Evolutionary conservation across 2,113 vertebrate genomes (phyloP), one percentile per base, ranked within the genome.

Genomic region (Arvicanthis niloticus): DNA sequence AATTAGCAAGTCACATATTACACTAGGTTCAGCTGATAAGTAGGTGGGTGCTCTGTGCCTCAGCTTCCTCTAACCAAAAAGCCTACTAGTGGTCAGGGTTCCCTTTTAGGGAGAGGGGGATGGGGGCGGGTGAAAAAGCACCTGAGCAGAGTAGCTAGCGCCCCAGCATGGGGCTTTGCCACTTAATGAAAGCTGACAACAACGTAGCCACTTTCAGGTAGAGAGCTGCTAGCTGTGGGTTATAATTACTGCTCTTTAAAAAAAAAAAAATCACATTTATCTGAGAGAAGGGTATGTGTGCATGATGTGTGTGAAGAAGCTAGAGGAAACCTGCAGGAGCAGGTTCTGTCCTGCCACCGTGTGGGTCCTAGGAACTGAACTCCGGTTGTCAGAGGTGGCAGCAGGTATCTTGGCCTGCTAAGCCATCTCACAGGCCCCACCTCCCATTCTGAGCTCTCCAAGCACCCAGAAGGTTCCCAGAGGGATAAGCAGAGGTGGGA

Each of bases 381-480:
- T 62, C 81, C 9, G 15, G 60, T 34, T 48, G 2, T 34, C 40
- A 31, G 29, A 34, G 13, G 31, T 48, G 29, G 9, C 84, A 86
- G 62, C 9, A 65, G 62, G 84, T 22, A 65, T 31, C 82, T 45
- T 31, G 16, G 40, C 60, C 29, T 31, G 60, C 26, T 85, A 45
- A 34, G 82, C 40, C 60, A 45, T 34, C 60, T 86, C 60, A 45
- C 16, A 45, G 60, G 82, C 26, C 60, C 42, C 53, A 48, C 31
- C 31, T 97, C 82, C 76, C 1, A 75, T 45, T 77, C 81, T 77
- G 56, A 89, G 56, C 53, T 91, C 90, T 91, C 51, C 17, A 76
- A 91, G 81, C 91, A 75, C 4, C 10, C 58, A 11, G 5, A 34
- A 42, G 19, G 11, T 10, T 95, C 68, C 45, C 45, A n/a, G 15